Percentiles rank a stretch among this genome's conserved stretches.
Conservation (phyloP, 2,113 vertebrate species). For the Hemiscyllium ocellatum region DNA sequence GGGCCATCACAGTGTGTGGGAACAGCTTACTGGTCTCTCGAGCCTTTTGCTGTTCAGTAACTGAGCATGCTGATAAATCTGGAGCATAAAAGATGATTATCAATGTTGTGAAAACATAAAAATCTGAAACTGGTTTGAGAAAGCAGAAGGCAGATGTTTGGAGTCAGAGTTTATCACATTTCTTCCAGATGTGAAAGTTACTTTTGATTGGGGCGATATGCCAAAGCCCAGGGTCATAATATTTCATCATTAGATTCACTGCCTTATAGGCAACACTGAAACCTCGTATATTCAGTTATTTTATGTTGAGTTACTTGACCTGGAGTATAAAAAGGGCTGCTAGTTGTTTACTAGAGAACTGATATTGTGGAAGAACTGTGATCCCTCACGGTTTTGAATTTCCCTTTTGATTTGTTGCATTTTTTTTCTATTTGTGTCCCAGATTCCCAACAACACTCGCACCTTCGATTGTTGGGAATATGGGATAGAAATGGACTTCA, state of each 20-base stretch:
- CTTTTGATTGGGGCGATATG: neutral
- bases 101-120: neutral
- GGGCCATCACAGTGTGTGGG: neutral
- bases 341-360: neutral
- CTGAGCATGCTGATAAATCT: neutral
- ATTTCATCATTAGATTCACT: neutral
- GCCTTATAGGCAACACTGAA: neutral
- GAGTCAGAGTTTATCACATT: neutral
- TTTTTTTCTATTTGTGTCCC: neutral
- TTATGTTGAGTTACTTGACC: neutral
- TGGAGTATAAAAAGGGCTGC: neutral
- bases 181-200: neutral
- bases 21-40: neutral
- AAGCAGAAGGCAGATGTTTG: neutral
- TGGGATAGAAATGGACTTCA: neutral
- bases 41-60: neutral
- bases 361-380: neutral
- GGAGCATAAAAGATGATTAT: neutral
- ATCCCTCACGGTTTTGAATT: neutral
- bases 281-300: neutral
- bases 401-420: neutral
- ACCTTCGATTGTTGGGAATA: neutral
- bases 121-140: neutral
- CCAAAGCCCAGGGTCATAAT: neutral
- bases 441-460: too few species aligned